These are phyloP conservation scores for Holothuria leucospilota DNA, from an alignment of 53 echinoderm and acorn worm species.

Conservation along the genomic window DNA sequence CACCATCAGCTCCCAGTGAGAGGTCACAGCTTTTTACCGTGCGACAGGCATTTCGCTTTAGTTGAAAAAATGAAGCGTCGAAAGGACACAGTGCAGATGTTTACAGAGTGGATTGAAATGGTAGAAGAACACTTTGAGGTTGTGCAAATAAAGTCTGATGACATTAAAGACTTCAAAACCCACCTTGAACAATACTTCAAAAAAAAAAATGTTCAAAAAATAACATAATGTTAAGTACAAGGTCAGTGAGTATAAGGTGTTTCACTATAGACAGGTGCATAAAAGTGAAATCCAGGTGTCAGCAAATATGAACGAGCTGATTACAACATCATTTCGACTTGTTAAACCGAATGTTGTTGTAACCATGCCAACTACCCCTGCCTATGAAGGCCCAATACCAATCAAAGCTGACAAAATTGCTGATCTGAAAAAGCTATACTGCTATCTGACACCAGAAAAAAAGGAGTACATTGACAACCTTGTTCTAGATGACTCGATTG, in stretches of 20 bases:
- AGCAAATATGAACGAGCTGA: too few species aligned
- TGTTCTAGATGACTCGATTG: too few species aligned
- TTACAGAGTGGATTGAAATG: conserved; percentile 15
- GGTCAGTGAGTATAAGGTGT: conserved; percentile 32
- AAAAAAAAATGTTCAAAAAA: neutral
- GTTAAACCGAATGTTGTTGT: too few species aligned
- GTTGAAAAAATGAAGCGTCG: conserved; percentile 27
- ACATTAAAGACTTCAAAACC: conserved; percentile 10
- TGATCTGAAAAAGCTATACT: too few species aligned
- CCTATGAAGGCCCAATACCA: too few species aligned
- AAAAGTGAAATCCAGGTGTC: too few species aligned
- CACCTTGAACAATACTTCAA: neutral
- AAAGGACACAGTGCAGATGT: conserved; percentile 19
- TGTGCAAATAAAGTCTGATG: neutral
- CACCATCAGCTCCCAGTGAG: conserved; percentile 3
- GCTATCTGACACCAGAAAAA: too few species aligned
- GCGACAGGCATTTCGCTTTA: conserved; percentile 13
- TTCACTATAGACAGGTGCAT: conserved; percentile 1
- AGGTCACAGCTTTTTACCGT: conserved; percentile 43
- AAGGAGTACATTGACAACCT: too few species aligned
- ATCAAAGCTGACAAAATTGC: too few species aligned
- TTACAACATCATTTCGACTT: too few species aligned
- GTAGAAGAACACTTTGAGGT: conserved; percentile 39
- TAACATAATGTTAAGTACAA: conserved; percentile 9
- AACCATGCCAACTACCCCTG: too few species aligned